Percentiles rank a stretch among this genome's conserved stretches.
Evolutionary conservation across 1,140 invertebrate genomes (phyloP).

Genomic region (roundworm (Caenorhabditis elegans)): WBcel235 BX284604.4:12818501-12819000

Average conservation of each 20-base stretch:
- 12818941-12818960: no score
- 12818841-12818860: not conserved
- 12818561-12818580: constrained; percentile 8
- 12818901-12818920: constrained; percentile 15
- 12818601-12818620: constrained; percentile 14
- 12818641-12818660: not conserved
- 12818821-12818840: no score
- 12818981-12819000: not conserved
- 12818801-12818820: no score
- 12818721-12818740: not conserved
- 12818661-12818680: constrained; percentile 15
- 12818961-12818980: no score
- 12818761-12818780: not conserved
- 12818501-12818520: no score
- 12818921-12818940: no score
- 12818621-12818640: not conserved
- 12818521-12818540: constrained; percentile 23
- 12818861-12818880: constrained; percentile 13
- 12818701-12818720: not conserved
- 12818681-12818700: not conserved
- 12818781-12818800: no score
- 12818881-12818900: constrained; percentile 13
- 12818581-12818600: not conserved
- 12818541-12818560: constrained; percentile 12
- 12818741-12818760: no score